Evolutionary conservation across 1,140 invertebrate genomes (phyloP), one percentile per base, ranked within the genome.

Genomic region (Homarus americanus): DNA sequence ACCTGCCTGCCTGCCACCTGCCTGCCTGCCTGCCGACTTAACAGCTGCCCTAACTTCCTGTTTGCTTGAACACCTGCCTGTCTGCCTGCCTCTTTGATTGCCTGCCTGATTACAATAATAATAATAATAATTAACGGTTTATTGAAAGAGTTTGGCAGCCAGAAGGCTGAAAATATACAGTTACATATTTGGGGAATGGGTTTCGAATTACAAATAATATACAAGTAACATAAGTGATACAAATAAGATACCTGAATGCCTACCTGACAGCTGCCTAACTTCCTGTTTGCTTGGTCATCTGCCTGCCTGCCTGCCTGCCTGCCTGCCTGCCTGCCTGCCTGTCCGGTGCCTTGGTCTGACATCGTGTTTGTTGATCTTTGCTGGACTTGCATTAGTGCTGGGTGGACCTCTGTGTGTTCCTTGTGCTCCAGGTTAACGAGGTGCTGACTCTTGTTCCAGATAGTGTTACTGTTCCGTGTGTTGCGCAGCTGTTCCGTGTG

Each of bases 291-390:
- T n/a, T n/a, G n/a, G n/a, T n/a, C n/a, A n/a, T 4, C 53, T 32
- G 63, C 63, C 63, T 28, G 28, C 53, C 53, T 20, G 53, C 53
- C 53, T 58, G 53, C 44, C 73, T 36, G 73, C 5, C 32, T 75
- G 72, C 38, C 17, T 76, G 20, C 12, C 20, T 63, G 58, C 58
- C 20, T 15, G 12, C 63, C 28, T 32, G 28, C n/a, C 63, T 69
- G 63, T 9, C 63, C 32, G 63, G 63, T 7, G 28, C n/a, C n/a
- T 24, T 69, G 63, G n/a, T 69, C 24, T 28, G 32, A 69, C 63
- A 69, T 69, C 15, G n/a, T 69, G 63, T 69, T 69, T 69, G 63
- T 69, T 69, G 63, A 69, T 69, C 63, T 69, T 69, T 69, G 63
- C 63, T 69, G 63, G 63, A 69, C 63, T 69, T 69, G n/a, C n/a